A percentile compares a stretch with the other conserved stretches of the same genome.
Evolutionary conservation across 1,140 invertebrate genomes (phyloP).

Genomic region (Lethrus apterus): DNA sequence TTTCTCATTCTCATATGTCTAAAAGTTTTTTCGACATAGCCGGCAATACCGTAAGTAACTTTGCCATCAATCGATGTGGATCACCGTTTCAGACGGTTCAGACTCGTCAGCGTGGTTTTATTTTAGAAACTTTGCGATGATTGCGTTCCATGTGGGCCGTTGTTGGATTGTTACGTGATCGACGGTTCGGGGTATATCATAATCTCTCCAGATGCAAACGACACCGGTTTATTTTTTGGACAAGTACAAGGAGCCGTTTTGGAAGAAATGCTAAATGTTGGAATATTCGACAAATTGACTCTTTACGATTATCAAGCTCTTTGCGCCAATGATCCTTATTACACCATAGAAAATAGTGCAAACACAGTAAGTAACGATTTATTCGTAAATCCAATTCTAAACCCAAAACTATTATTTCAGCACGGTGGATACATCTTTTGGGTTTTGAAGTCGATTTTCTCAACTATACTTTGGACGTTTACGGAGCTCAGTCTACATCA

Average conservation of each 20-base stretch:
- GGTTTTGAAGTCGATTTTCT: constrained; percentile 37
- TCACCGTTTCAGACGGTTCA: no score
- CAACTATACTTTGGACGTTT: constrained; percentile 38
- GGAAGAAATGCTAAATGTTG: constrained; percentile 62
- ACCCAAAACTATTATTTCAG: constrained; percentile 30
- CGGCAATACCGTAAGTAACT: background rate
- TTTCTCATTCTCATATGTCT: constrained; percentile 59
- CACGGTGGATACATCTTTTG: constrained; percentile 36
- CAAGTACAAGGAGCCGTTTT: constrained; percentile 73
- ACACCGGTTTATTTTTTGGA: constrained; percentile 77
- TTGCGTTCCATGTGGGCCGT: constrained; percentile 49
- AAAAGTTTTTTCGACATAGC: constrained; percentile 66
- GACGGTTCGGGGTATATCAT: constrained; percentile 89
- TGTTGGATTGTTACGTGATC: constrained; percentile 73
- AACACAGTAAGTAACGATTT: constrained; percentile 16
- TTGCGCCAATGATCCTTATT: constrained; percentile 47
- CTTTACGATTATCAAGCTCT: constrained; percentile 83
- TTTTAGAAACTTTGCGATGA: constrained; percentile 35
- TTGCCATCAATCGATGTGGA: background rate
- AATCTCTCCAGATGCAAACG: constrained; percentile 56
- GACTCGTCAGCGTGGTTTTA: background rate
- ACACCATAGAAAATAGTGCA: constrained; percentile 39
- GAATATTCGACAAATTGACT: constrained; percentile 66
- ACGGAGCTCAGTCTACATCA: constrained; percentile 37
- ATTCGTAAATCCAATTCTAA: background rate